A percentile compares a stretch with the other conserved stretches of the same genome.
These are phyloP conservation scores for Lithosia quadra DNA, from an alignment of 2,888 invertebrate species.

Conservation along the genomic window DNA sequence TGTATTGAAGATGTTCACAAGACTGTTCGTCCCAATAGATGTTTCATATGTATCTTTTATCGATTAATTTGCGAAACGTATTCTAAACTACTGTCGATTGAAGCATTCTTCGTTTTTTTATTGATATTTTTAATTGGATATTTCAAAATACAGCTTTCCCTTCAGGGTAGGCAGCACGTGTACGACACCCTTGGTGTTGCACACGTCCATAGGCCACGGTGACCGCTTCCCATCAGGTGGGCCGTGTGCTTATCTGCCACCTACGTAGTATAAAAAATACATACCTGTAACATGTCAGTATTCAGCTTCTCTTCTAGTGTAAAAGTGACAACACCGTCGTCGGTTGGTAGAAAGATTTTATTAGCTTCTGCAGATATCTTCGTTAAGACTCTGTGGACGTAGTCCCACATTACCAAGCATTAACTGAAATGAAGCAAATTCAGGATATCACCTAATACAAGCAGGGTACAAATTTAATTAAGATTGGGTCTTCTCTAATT, in stretches of 20 bases:
- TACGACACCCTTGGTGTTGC: too few relatives aligned
- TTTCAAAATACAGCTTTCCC: too few relatives aligned
- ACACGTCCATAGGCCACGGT: too few relatives aligned
- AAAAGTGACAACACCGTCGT: too few relatives aligned
- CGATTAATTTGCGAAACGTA: conserved; percentile 27
- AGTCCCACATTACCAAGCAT: neutral
- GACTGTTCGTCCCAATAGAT: conserved; percentile 25
- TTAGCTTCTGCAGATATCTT: neutral
- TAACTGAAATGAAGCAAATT: too few relatives aligned
- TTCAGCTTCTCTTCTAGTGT: neutral
- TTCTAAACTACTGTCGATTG: neutral
- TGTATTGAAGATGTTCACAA: conserved; percentile 40
- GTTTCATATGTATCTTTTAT: conserved; percentile 29
- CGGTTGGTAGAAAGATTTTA: neutral
- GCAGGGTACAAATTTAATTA: too few relatives aligned
- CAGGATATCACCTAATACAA: too few relatives aligned
- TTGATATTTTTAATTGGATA: neutral
- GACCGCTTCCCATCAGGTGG: too few relatives aligned
- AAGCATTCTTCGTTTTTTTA: neutral
- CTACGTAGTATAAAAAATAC: too few relatives aligned
- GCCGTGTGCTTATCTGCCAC: too few relatives aligned
- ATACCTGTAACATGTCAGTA: neutral
- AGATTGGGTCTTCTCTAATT: too few relatives aligned
- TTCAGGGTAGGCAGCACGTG: too few relatives aligned
- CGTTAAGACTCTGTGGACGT: neutral